Evolutionary conservation across 1,140 invertebrate species (phyloP).

Genomic region (Zaprionus gabonicus): DNA sequence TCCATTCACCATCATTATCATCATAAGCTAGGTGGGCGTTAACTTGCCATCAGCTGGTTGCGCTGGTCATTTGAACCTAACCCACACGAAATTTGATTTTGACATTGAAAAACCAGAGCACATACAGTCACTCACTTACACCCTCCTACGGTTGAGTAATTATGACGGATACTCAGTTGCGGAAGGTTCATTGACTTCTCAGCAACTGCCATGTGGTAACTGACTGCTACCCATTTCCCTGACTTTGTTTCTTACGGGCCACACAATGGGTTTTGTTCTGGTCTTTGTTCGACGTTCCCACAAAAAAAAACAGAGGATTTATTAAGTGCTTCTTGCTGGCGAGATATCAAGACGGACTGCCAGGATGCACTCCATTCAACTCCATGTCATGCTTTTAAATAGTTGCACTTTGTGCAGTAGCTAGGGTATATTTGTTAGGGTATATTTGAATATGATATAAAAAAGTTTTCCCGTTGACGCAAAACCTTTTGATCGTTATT

Average conservation of each 20-base stretch:
- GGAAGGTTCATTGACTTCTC: constrained; percentile 54
- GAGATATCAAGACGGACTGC: constrained; percentile 45
- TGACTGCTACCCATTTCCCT: too few species aligned
- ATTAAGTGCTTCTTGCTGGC: constrained; percentile 73
- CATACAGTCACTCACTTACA: constrained; percentile 8
- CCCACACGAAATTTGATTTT: constrained; percentile 67
- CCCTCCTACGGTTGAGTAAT: constrained; percentile 38
- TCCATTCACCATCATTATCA: too few species aligned
- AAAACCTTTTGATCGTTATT: too few species aligned
- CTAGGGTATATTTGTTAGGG: too few species aligned
- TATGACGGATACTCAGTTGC: constrained; percentile 43
- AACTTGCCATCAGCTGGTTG: constrained; percentile 36
- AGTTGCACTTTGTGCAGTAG: too few species aligned
- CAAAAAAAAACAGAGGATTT: constrained; percentile 61
- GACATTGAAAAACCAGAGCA: constrained; percentile 32
- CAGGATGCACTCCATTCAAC: constrained; percentile 52
- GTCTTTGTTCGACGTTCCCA: constrained; percentile 59
- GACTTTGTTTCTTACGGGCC: neutral
- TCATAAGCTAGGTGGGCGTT: neutral
- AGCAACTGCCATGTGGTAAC: neutral
- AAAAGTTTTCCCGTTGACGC: too few species aligned
- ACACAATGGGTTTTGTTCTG: constrained; percentile 45
- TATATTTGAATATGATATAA: too few species aligned
- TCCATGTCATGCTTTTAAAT: neutral
- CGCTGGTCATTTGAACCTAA: constrained; percentile 31